Conservation (phyloP, 2,113 vertebrate genomes). For the Pluvialis apricaria region DNA sequence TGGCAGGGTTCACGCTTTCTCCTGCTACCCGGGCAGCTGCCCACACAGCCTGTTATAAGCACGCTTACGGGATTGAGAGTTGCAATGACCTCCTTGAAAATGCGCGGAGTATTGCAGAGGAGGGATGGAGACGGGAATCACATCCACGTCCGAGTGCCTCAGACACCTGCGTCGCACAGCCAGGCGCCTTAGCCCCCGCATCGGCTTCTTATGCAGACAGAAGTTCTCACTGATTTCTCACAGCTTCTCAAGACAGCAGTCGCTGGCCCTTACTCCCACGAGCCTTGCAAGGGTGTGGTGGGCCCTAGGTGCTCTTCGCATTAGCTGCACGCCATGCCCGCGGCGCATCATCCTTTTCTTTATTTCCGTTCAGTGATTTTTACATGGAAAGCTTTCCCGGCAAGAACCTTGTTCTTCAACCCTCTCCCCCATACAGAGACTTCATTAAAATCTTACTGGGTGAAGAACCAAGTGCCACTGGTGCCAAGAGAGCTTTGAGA, state of each 20-base stretch:
- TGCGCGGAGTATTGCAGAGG: fast-evolving
- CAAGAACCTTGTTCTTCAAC: not conserved
- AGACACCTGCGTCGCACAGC: not conserved
- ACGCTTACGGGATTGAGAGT: not conserved
- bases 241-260: not conserved
- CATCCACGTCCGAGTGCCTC: not conserved
- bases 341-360: not conserved
- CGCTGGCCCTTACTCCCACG: not conserved
- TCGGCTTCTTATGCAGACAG: not conserved
- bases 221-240: not conserved
- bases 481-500: constrained; percentile 33
- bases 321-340: not conserved
- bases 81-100: not conserved
- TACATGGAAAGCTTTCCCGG: not conserved
- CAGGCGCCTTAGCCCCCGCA: not conserved
- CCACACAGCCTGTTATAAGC: not conserved
- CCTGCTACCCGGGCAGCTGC: not conserved
- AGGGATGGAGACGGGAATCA: not conserved
- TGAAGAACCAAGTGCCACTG: not conserved
- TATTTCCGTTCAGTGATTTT: not conserved
- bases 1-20: not conserved
- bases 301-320: not conserved
- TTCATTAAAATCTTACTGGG: not conserved
- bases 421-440: not conserved
- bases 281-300: not conserved